A percentile compares a stretch with the other conserved stretches of the same genome.
These are phyloP conservation scores for Myiotriccus ornatus DNA, from an alignment of 2,797 vertebrate genomes.

Conservation along the genomic window DNA sequence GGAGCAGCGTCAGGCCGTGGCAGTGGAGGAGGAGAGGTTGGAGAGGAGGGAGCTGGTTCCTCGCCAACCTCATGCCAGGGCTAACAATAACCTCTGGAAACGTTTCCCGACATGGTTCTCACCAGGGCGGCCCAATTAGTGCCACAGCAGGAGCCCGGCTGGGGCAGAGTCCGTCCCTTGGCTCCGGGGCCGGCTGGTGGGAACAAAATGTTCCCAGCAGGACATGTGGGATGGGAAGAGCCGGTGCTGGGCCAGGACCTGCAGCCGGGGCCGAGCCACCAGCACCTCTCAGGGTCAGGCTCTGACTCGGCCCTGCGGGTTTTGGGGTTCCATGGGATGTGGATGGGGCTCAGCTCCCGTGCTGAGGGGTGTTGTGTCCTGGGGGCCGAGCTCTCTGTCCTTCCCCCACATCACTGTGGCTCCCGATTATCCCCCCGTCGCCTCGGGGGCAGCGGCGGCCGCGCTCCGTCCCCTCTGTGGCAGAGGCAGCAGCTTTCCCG, in stretches of 20 bases:
- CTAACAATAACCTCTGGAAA: conserved; percentile 50
- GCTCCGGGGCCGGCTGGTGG: background rate
- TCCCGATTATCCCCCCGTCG: fast-evolving
- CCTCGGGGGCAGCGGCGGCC: background rate
- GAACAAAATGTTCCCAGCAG: conserved; percentile 52
- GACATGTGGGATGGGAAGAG: background rate
- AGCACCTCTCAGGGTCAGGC: background rate
- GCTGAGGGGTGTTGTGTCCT: fast-evolving
- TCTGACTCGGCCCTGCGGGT: fast-evolving
- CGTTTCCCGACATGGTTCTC: background rate
- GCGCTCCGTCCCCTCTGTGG: fast-evolving
- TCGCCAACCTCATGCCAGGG: conserved; percentile 53
- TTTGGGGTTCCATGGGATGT: background rate
- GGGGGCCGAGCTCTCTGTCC: fast-evolving
- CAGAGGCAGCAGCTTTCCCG: conserved; percentile 7
- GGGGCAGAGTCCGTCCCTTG: conserved; percentile 34
- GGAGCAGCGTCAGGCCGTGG: fast-evolving
- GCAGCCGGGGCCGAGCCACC: background rate
- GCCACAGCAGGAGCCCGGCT: conserved; percentile 53
- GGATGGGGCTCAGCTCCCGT: fast-evolving
- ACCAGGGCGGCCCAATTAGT: conserved; percentile 47
- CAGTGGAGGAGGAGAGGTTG: background rate
- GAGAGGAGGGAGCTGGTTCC: conserved; percentile 47
- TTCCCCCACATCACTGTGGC: fast-evolving
- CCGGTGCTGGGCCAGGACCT: background rate